Base-by-base conservation (phyloP, 2,113 vertebrate genomes). In the Microtus ochrogaster region DNA sequence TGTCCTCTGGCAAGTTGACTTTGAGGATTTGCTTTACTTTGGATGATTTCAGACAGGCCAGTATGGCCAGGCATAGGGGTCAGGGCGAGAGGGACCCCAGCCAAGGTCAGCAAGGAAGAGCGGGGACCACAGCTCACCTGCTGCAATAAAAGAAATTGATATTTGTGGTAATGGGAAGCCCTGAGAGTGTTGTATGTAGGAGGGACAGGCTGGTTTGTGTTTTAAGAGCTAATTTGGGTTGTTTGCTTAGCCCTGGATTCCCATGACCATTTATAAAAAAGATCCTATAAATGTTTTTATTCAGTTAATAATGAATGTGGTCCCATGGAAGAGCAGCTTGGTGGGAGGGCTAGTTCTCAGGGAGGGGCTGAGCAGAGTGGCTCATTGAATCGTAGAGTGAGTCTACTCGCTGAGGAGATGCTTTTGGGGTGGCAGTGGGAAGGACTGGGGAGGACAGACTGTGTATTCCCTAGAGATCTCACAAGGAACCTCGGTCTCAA, bases 211-310 rank as follows among this genome's bases (percentile, higher is more conserved):
- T 65, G 68, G 93, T 91, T 87, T 94, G 63, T 86, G 2, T 70
- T 74, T 79, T 93, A 82, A 92, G 52, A 85, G 58, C 63, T 84
- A 76, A 44, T 66, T 96, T 90, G 21, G 68, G 30, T 66, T 81
- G 33, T 76, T 86, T 95, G 44, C 90, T 93, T 28, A 55, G 1
- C 58, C 24, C 65, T 88, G 55, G 10, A 68, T 66, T 95, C 82
- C 36, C 74, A 52, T 90, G 44, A 30, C 84, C 21, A 12, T 74
- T 97, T 41, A 49, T 90, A 81, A 94, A 44, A 92, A 86, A 74
- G 55, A 55, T 28, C 66, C 28, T 22, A 6, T 91, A 52, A 87
- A 87, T 94, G 91, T 77, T 97, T 97, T 95, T 73, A 72, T 58
- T 82, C 19, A 33, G 28, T 95, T 92, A 49, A 89, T 91, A 79